These are phyloP conservation scores for Thecocarcelia acutangulata DNA, from an alignment of 2,888 invertebrate genomes.

Conservation along the genomic window DNA sequence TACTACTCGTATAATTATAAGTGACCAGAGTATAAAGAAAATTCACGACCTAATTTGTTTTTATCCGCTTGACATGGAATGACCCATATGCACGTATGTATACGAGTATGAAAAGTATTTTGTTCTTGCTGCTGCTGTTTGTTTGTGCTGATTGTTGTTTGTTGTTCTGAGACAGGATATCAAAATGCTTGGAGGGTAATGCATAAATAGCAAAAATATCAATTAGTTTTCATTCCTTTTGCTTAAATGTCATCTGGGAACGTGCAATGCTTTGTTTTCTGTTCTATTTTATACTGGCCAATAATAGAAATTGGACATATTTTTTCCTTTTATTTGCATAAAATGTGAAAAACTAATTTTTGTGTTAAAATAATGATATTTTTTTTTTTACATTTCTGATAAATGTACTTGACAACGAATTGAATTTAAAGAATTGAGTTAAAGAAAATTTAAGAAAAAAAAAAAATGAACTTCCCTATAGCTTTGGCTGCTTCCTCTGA, in stretches of 20 bases:
- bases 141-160: background rate
- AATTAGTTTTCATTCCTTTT: slow-evolving; percentile 25
- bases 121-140: background rate
- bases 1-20: too few relatives aligned
- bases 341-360: background rate
- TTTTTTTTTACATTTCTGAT: background rate
- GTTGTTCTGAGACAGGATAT: slow-evolving; percentile 14
- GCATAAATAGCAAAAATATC: slow-evolving; percentile 15
- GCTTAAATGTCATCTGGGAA: slow-evolving; percentile 10
- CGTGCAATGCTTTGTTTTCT: background rate
- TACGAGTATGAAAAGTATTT: slow-evolving; percentile 14
- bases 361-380: background rate
- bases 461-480: too few relatives aligned
- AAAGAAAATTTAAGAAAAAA: too few relatives aligned
- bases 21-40: too few relatives aligned
- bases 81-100: too few relatives aligned
- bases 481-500: too few relatives aligned
- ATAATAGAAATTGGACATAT: slow-evolving; percentile 23
- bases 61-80: too few relatives aligned
- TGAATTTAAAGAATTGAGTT: too few relatives aligned
- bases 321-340: background rate
- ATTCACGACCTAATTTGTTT: too few relatives aligned
- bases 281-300: slow-evolving; percentile 4
- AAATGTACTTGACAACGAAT: background rate
- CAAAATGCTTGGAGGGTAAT: background rate